A percentile compares a stretch with the other conserved stretches of the same genome.
Conservation (phyloP, 2,888 invertebrate genomes). For the Ophonus ardosiacus region DNA sequence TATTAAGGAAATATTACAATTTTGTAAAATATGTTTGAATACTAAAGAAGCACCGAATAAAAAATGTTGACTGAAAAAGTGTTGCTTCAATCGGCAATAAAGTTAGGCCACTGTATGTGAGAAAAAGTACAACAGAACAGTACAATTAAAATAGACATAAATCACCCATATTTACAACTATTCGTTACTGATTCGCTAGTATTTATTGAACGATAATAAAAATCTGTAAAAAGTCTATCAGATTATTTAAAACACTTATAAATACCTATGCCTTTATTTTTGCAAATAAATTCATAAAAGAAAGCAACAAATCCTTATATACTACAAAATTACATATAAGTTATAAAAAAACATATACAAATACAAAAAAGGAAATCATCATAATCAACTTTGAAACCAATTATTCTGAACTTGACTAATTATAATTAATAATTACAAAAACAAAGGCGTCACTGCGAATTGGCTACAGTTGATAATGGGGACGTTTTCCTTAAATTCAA, state of each 20-base stretch:
- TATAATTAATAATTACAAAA: conserved; percentile 60
- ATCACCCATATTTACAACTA: conserved; percentile 50
- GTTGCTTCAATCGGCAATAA: conserved; percentile 53
- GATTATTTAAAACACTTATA: conserved; percentile 63
- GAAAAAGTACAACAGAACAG: conserved; percentile 40
- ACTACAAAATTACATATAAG: conserved; percentile 59
- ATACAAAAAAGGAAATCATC: conserved; percentile 54
- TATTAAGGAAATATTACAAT: not conserved
- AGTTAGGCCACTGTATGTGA: conserved; percentile 56
- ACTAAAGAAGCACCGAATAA: conserved; percentile 4
- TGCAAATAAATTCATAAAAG: conserved; percentile 60
- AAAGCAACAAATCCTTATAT: conserved; percentile 57
- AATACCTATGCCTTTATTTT: conserved; percentile 64
- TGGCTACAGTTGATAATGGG: conserved; percentile 27
- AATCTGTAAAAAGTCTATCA: conserved; percentile 53
- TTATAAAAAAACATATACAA: conserved; percentile 62
- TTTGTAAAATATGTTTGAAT: conserved; percentile 9
- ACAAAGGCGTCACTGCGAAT: conserved; percentile 58
- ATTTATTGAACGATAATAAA: conserved; percentile 54
- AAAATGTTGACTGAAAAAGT: conserved; percentile 4
- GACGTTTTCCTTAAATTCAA: no score
- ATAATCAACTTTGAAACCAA: conserved; percentile 26
- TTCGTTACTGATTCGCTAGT: conserved; percentile 52
- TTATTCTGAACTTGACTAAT: conserved; percentile 37
- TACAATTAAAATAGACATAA: conserved; percentile 44